Percentiles rank a stretch among this genome's conserved stretches.
Evolutionary conservation across 2,113 vertebrate genomes (phyloP).

Genomic region (Charina bottae): DNA sequence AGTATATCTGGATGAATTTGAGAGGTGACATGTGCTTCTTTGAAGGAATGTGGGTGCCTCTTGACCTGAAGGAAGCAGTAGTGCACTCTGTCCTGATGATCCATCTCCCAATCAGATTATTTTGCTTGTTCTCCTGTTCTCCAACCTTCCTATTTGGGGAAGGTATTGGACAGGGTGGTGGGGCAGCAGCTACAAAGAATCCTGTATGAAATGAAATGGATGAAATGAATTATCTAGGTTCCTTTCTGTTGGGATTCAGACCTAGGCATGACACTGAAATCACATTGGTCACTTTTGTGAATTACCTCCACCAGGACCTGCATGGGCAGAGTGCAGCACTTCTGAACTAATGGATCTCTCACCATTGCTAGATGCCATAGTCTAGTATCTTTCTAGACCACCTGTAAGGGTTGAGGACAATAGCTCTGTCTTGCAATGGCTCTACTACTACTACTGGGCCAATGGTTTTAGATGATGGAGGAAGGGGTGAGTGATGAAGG

Average conservation of each 20-base stretch:
- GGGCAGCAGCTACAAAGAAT: neutral
- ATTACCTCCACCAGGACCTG: neutral
- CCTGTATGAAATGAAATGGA: neutral
- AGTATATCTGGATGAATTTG: neutral
- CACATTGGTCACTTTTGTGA: neutral
- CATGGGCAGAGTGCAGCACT: neutral
- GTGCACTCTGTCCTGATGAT: too few relatives aligned
- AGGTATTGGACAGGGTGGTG: neutral
- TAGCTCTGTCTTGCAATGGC: neutral
- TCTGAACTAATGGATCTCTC: neutral
- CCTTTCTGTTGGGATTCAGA: neutral
- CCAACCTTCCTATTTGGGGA: neutral
- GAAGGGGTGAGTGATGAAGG: neutral
- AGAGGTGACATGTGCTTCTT: neutral
- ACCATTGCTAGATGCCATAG: neutral
- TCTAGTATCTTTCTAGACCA: neutral
- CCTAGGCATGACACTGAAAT: neutral
- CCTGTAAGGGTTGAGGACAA: neutral
- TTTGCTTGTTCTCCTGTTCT: too few relatives aligned
- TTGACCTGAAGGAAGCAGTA: too few relatives aligned
- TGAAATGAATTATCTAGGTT: neutral
- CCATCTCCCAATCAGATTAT: too few relatives aligned
- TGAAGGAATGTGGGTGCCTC: neutral
- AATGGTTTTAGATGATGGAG: neutral
- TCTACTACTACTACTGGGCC: neutral